Base-by-base conservation (phyloP, 1,140 invertebrate genomes). In the Thalassaphorura encarpata region DNA sequence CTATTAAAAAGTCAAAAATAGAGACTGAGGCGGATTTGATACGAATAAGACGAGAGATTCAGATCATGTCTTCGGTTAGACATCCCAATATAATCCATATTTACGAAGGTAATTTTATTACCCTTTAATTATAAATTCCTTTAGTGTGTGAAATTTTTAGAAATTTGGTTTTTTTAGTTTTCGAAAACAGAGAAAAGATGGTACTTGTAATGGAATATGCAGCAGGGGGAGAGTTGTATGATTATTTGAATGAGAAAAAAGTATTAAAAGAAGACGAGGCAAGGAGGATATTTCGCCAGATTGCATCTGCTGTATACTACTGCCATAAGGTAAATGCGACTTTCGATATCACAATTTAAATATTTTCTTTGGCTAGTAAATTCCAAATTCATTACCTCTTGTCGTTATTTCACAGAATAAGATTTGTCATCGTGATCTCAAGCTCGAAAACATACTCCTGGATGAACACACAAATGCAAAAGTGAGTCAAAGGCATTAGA, bases 201-300 rank as follows among this genome's bases (percentile, higher is more conserved):
- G 94, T 98, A 56, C 77, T 99, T 45, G 95, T 99, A 8, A 98
- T 99, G 95, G 96, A 99, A 74, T 98, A 97, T 72, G 96, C 95
- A 45, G 87, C 88, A 54, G 95, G 95, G 45, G 96, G 96, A 57
- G 96, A 99, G 75, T 76, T 99, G 1, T 99, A 98, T 68, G 96
- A 99, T 74, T 98, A 96, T 75, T 80, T 99, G 49, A 95, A 89
- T 68, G 88, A 93, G 69, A 80, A 84, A 54, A 63, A 94, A 75
- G 84, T 89, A 49, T 77, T 99, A 54, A 73, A 80, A 47, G 94
- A 99, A 73, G 81, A 83, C 45, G 95, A 99, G 75, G 94, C 95
- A 0, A 78, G 94, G 58, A 79, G 91, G 69, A 85, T 99, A 72
- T 99, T 99, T 72, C 79, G 95, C 47, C 96, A 99, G 75, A 96